These are phyloP conservation scores for Cephus runcator DNA, from an alignment of 2,888 invertebrate species.

Conservation along the genomic window DNA sequence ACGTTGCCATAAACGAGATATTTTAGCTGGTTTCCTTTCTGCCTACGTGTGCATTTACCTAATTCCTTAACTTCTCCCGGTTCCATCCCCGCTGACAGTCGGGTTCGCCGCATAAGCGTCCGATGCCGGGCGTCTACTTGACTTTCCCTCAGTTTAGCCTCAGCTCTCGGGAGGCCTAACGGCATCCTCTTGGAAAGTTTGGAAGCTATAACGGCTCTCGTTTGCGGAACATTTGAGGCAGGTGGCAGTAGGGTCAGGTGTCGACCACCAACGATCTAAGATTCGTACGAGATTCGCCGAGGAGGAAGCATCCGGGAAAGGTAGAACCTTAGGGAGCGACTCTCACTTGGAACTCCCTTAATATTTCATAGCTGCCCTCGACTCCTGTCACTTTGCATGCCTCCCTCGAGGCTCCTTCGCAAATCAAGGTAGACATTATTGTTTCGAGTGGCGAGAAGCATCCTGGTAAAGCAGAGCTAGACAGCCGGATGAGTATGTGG, in stretches of 20 bases:
- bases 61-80: background rate
- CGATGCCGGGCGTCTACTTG: background rate
- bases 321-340: conserved; percentile 34
- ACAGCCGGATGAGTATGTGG: background rate
- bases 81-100: background rate
- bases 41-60: background rate
- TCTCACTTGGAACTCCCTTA: conserved; percentile 27
- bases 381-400: conserved; percentile 9
- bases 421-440: conserved; percentile 11
- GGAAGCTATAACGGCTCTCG: background rate
- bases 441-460: background rate
- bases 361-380: conserved; percentile 39
- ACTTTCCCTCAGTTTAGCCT: background rate
- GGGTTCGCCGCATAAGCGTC: background rate
- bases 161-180: background rate
- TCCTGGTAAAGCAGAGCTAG: background rate
- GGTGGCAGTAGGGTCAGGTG: background rate
- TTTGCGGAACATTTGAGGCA: background rate
- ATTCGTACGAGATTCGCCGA: background rate
- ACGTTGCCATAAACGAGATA: conserved; percentile 61
- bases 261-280: background rate
- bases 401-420: conserved; percentile 14
- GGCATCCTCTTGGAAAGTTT: background rate
- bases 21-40: conserved; percentile 35
- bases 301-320: background rate